Base-by-base conservation (phyloP, 2,888 invertebrate genomes). In the Acanthosepion pharaonis region DNA sequence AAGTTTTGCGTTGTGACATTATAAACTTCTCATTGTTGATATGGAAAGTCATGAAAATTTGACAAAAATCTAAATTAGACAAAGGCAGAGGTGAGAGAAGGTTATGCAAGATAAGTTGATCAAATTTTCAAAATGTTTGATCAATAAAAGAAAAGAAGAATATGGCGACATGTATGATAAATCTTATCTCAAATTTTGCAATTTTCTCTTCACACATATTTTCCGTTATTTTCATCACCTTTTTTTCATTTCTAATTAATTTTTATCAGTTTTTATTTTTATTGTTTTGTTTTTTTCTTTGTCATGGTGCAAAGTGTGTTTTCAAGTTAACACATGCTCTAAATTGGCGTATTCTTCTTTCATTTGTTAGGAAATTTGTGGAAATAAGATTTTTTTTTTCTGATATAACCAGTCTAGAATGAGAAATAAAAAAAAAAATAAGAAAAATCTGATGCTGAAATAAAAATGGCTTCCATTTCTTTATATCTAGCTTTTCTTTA, bases 1-100 rank as follows among this genome's bases (percentile, higher is more conserved):
- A n/a, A n/a, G 9, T 33, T 78, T 78, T 33, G n/a, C 78, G 33
- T 78, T 33, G 33, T 11, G 78, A 78, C n/a, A 11, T 78, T 9
- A 78, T 78, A 78, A 78, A 78, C n/a, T 78, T 78, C 33, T 78
- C 78, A 78, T 78, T 78, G 59, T 59, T 59, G 59, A 59, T 59
- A 59, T 23, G 59, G 59, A 59, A 23, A 59, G 59, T 59, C 59
- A 59, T 59, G 78, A 78, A 78, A 78, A n/a, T 78, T 78, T 15
- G 15, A n/a, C 78, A 33, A 78, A 78, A 78, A 78, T 78, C 78
- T 78, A 78, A 78, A 78, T 78, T n/a, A 78, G 78, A 9, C n/a
- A 23, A 78, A 23, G 20, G 59, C n/a, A 18, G 78, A 78, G 78
- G 78, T 33, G 78, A 9, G 78, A n/a, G n/a, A 78, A 78, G 78